A percentile compares a stretch with the other conserved stretches of the same genome.
Evolutionary conservation across 2,113 vertebrate genomes (phyloP).

Genomic region (Nothoprocta perdicaria): DNA sequence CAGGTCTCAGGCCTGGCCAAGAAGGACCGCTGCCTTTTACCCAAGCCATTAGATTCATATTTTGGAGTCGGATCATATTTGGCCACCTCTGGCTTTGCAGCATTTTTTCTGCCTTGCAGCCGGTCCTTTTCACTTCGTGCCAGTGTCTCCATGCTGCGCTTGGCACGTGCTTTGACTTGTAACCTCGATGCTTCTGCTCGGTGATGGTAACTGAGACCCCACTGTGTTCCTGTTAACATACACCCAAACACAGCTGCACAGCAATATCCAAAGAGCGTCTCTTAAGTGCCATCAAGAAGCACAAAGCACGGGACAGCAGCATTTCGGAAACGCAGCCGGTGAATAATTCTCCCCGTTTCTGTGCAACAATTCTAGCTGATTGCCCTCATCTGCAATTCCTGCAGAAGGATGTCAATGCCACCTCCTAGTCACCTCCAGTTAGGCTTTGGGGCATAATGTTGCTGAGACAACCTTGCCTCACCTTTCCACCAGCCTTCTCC

Average conservation of each 20-base stretch:
- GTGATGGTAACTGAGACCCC: fast-evolving
- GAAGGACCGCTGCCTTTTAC: background rate
- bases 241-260: fast-evolving
- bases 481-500: background rate
- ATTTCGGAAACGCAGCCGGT: background rate
- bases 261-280: fast-evolving
- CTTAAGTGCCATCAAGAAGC: background rate
- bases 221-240: background rate
- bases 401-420: background rate
- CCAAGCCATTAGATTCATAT: too few species aligned
- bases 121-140: background rate
- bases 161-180: background rate
- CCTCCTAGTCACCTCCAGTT: fast-evolving
- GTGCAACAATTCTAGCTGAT: background rate
- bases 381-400: background rate
- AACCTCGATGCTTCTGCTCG: background rate
- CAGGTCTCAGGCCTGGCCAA: background rate
- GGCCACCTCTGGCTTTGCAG: background rate
- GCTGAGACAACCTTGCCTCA: background rate
- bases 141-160: background rate
- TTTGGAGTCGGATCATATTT: background rate
- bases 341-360: background rate
- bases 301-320: background rate
- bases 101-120: background rate
- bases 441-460: fast-evolving